Evolutionary conservation across 2,888 invertebrate species (phyloP), one percentile per base, ranked within the genome.

Genomic region (Teleiodes luculella): DNA sequence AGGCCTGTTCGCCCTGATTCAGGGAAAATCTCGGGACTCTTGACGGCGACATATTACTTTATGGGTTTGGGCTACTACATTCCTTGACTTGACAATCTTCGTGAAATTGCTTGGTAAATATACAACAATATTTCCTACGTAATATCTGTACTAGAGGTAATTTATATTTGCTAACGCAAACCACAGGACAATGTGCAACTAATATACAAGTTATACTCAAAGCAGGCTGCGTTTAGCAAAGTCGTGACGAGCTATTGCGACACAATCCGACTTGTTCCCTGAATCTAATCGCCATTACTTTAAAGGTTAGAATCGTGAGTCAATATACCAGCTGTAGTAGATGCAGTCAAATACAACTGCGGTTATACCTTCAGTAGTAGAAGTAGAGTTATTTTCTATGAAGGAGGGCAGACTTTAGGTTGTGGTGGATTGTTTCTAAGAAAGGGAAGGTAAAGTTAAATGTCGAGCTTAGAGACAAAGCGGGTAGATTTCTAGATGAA

Each of bases 291-390:
- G n/a, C 43, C 13, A 24, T 43, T 43, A 24, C n/a, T 3, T 24
- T 43, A 43, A 43, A 43, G 43, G 43, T 43, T 43, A 43, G 0
- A 28, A n/a, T 43, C 43, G 43, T 43, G 43, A 43, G 43, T 24
- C 13, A 43, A 18, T 24, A n/a, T 1, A 6, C 11, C n/a, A 43
- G 18, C n/a, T 24, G n/a, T n/a, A n/a, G n/a, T 41, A n/a, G 7
- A 24, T 11, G 11, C 43, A 43, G 43, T 18, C 39, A 39, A 39
- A 16, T 16, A 18, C 39, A 39, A 10, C 10, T 16, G 8, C 16
- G 10, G 16, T 5, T 39, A 39, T 18, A 39, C 39, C 39, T 10
- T 39, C 8, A 3, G 7, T 18, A 5, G 16, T 10, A 39, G 39
- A 10, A 18, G 18, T 16, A 39, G 10, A 39, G 39, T 18, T 3